Conservation (phyloP, 2,888 invertebrate species). For the Drosophila yooni region DNA sequence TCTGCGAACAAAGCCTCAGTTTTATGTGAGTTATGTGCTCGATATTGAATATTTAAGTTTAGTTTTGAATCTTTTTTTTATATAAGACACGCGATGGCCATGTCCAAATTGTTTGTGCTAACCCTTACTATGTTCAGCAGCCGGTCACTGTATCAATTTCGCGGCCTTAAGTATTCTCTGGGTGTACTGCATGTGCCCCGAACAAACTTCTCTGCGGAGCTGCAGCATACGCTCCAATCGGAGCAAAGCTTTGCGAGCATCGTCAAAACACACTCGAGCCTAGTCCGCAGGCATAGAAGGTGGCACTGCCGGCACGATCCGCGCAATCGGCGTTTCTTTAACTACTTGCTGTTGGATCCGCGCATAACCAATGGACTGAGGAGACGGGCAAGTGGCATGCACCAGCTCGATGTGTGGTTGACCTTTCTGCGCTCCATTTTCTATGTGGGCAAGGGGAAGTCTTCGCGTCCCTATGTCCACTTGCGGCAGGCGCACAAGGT, state of each 20-base stretch:
- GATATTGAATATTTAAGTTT: conserved; percentile 15
- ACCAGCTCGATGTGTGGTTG: conserved; percentile 88
- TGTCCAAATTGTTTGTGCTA: conserved; percentile 61
- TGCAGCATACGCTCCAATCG: conserved; percentile 50
- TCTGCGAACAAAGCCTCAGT: background rate
- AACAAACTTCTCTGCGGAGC: conserved; percentile 55
- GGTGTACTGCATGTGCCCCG: conserved; percentile 42
- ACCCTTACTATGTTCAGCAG: background rate
- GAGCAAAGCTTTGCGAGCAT: conserved; percentile 44
- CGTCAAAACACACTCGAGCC: conserved; percentile 28
- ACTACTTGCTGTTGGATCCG: conserved; percentile 68
- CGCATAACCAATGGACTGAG: conserved; percentile 53
- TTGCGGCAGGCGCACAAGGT: conserved; percentile 54
- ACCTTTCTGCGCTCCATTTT: conserved; percentile 94
- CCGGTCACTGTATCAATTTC: conserved; percentile 12
- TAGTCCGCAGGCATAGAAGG: conserved; percentile 27
- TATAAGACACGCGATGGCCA: conserved; percentile 4
- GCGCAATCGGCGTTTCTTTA: conserved; percentile 44
- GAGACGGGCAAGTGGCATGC: conserved; percentile 39
- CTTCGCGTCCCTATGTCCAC: conserved; percentile 92
- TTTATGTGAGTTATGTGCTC: conserved; percentile 10
- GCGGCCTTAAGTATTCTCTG: conserved; percentile 48
- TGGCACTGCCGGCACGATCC: conserved; percentile 46
- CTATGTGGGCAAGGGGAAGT: conserved; percentile 97
- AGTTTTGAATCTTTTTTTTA: background rate